phyloP scores from a whole-genome alignment of 2,797 vertebrate genomes.

The Urosaurus nigricauda region DNA sequence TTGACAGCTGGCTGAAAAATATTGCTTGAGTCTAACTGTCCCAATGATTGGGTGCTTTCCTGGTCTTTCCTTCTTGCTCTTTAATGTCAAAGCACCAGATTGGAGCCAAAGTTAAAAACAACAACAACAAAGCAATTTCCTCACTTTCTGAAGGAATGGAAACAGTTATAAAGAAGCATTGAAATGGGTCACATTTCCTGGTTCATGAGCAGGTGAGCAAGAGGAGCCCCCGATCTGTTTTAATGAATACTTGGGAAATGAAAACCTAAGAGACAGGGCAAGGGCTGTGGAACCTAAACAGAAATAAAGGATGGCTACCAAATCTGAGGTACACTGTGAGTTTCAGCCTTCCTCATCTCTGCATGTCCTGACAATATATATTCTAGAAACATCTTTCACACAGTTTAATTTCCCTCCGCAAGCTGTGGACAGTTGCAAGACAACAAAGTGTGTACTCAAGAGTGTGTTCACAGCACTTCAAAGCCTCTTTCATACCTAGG shows the following conservation, averaged over 20 bases:
- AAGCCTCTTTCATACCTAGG: neutral
- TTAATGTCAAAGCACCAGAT: conserved; percentile 65
- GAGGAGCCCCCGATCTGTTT: neutral
- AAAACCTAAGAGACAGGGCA: neutral
- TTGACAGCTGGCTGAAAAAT: conserved; percentile 80
- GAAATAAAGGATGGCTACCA: neutral
- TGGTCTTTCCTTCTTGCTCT: conserved; percentile 64
- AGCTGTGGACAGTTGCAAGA: neutral
- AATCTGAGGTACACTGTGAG: neutral
- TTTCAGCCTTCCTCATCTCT: neutral
- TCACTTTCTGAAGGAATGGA: neutral
- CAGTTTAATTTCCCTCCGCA: neutral
- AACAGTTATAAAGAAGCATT: neutral
- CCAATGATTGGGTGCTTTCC: conserved; percentile 61
- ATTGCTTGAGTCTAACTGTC: conserved; percentile 73
- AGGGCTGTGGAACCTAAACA: neutral
- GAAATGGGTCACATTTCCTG: neutral
- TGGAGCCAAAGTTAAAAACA: conserved; percentile 47
- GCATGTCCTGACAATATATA: neutral
- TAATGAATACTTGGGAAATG: neutral
- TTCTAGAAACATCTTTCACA: neutral
- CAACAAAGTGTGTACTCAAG: neutral
- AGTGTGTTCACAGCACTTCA: neutral
- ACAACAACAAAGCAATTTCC: conserved; percentile 35
- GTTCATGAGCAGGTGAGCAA: neutral